Base-by-base conservation (phyloP, 2,113 vertebrate genomes). In the Dendropsophus ebraccatus region DNA sequence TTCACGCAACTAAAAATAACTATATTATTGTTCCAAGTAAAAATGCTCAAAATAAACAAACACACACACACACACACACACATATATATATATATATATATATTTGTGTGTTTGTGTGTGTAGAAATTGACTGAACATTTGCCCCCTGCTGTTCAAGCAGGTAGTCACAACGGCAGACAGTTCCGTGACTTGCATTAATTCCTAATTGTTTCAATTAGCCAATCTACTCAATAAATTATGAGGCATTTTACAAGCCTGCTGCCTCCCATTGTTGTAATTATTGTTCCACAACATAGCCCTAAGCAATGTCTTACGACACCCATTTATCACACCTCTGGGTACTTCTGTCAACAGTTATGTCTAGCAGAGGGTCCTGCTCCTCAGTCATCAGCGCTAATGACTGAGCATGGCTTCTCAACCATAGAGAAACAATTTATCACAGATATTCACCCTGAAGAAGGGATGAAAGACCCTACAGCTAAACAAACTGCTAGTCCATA, bases 371-470 rank as follows among this genome's bases (percentile, higher is more conserved):
- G 70, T 54, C 14, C 77, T 49, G 58, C 62, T 37, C 70, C 60
- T 88, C 88, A 76, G 75, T 75, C 75, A 74, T 86, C 81, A 76
- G 10, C 21, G n/a, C 58, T 77, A 83, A 87, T 88, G 78, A 87
- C 65, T 65, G 47, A 65, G 79, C 69, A 41, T 56, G 78, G 70
- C 52, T 81, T 72, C 28, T 81, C 58, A 83, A 87, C 56, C 60
- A 37, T 76, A 2, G 10, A 13, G 50, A 14, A 76, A 58, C 50
- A 32, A 0, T 0, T 82, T n/a, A 47, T 45, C 60, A 76, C 47
- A 77, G n/a, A 78, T 82, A 50, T 70, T 86, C 74, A 83, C 21
- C 19, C 25, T 49, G 69, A 85, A 88, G 62, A 72, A 35, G 35
- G 65, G 84, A 72, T 86, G 84, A 86, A 86, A 86, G 77, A 81